Evolutionary conservation across 64 coral and sea anemone species (phyloP), one percentile per base, ranked within the genome.

Genomic region (Pachyseris speciosa): DNA sequence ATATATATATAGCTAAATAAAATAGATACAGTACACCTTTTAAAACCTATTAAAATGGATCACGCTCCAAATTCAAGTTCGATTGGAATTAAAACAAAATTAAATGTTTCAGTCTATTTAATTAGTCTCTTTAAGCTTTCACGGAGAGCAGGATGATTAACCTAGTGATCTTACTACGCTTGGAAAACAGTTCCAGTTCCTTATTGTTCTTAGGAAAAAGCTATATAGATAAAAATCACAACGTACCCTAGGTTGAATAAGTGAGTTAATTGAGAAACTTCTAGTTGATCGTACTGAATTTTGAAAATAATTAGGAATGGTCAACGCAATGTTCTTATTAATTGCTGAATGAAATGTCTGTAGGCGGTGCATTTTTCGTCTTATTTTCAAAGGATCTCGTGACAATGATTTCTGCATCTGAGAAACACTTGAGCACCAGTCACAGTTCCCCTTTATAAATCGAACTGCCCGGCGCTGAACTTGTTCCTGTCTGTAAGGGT

Each of bases 391-490:
- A 45, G 43, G 43, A 45, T 45, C 43, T 6, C 4, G 43, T 11
- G 43, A 45, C 43, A 45, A 45, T 45, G 43, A 45, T 45, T 45
- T 45, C 43, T 45, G 43, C 43, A 45, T 45, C 43, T 45, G 43
- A 6, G 43, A 6, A 45, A 45, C 43, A 45, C 43, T 45, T 45
- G 4, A 45, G 43, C 43, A 45, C 43, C 43, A 45, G 43, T 45
- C 43, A 45, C 11, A 11, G 4, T 6, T 11, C 43, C 43, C 4
- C 43, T 11, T 45, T 45, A 90, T 90, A 33, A 91, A 83, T 91
- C 89, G 70, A 43, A 57, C 89, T 51, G 77, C 89, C 33, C 89
- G 77, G 25, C 66, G 64, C 36, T 91, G 89, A 9, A 92, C 69
- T 70, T 91, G 89, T 37, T 91, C 59, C 22, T 91, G n/a, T 58